These are phyloP conservation scores for Eubucco bourcierii DNA, from an alignment of 2,113 vertebrate genomes.

Conservation along the genomic window DNA sequence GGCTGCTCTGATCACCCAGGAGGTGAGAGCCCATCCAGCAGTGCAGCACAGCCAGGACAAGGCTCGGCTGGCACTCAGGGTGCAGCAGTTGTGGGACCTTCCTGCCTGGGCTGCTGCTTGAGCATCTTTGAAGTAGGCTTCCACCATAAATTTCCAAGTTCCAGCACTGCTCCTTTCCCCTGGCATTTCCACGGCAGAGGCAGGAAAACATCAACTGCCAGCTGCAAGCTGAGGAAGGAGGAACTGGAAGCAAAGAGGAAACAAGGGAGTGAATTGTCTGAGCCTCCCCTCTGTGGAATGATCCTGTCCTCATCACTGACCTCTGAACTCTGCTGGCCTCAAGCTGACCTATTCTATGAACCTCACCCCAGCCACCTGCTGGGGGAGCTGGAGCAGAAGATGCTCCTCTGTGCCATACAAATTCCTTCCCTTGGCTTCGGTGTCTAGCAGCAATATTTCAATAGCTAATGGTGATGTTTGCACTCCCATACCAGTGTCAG, in stretches of 20 bases:
- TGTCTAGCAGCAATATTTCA: neutral
- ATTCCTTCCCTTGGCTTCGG: neutral
- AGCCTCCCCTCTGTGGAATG: neutral
- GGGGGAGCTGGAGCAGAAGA: neutral
- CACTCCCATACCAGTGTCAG: neutral
- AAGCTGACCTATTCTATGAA: neutral
- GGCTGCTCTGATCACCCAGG: neutral
- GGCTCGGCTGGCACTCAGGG: neutral
- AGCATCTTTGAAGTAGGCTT: neutral
- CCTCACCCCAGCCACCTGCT: neutral
- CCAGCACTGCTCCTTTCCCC: neutral
- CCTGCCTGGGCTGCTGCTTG: neutral
- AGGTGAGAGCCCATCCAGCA: slow-evolving; percentile 1
- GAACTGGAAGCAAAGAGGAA: neutral
- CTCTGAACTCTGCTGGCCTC: neutral
- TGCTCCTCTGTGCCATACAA: neutral
- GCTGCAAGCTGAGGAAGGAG: neutral
- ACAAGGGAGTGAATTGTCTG: neutral
- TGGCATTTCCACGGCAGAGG: neutral
- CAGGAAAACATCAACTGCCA: neutral
- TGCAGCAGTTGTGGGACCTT: neutral
- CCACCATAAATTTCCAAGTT: neutral
- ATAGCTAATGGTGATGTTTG: neutral
- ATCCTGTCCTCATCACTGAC: neutral
- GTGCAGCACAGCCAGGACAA: neutral